phyloP scores from a whole-genome alignment of 2,113 vertebrate genomes.

The Sprattus sprattus region DNA sequence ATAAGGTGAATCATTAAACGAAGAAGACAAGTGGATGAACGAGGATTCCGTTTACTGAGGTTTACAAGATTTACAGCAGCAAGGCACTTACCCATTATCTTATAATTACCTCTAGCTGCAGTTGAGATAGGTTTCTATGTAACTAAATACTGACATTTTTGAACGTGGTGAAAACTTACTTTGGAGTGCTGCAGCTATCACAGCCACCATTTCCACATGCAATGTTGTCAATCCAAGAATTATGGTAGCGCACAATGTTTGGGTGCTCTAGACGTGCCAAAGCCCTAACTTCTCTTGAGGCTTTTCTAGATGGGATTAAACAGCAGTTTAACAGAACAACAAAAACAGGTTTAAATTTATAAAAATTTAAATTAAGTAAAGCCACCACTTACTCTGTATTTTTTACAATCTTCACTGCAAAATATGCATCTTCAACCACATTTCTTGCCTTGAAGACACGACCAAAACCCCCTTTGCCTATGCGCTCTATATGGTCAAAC shows the following conservation, averaged over 20 bases:
- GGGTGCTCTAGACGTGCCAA: constrained; percentile 59
- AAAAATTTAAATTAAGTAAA: neutral
- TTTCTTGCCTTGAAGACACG: constrained; percentile 64
- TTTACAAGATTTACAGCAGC: too few relatives aligned
- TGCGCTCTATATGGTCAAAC: constrained; percentile 50
- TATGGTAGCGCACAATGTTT: constrained; percentile 72
- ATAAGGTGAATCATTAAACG: too few relatives aligned
- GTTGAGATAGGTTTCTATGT: too few relatives aligned
- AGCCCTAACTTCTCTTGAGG: constrained; percentile 57
- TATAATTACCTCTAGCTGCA: too few relatives aligned
- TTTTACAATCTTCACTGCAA: constrained; percentile 68
- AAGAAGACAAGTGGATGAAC: too few relatives aligned
- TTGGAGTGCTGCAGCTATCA: constrained; percentile 52
- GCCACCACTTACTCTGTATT: constrained; percentile 56
- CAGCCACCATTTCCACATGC: constrained; percentile 39
- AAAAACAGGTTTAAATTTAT: neutral
- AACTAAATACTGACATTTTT: too few relatives aligned
- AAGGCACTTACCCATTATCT: too few relatives aligned
- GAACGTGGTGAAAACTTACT: constrained; percentile 51
- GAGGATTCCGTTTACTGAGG: too few relatives aligned
- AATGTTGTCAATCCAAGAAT: constrained; percentile 62
- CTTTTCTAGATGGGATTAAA: constrained; percentile 54
- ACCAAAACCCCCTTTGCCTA: constrained; percentile 68
- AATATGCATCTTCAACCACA: constrained; percentile 45
- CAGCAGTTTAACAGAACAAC: neutral